Base-by-base conservation (phyloP, 1,140 invertebrate genomes). In the Drosophila neocordata region DNA sequence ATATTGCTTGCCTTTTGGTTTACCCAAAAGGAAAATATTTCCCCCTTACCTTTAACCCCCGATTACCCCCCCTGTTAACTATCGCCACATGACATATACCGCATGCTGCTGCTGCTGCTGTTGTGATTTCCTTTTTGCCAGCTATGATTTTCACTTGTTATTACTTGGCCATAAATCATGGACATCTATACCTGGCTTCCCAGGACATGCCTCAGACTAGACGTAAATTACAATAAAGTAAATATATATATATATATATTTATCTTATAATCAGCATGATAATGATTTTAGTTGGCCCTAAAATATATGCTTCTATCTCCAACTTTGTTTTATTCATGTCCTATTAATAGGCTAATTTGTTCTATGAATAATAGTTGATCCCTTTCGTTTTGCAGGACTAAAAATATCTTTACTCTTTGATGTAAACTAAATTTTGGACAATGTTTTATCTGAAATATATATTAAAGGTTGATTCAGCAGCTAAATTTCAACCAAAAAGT, bases 161-260 rank as follows among this genome's bases (percentile, higher is more conserved):
- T 85, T 77, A 68, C 64, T 53, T 63, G 82, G 55, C 66, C 58
- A 87, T 84, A 84, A 85, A 84, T 84, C 72, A 74, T 74, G 38
- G 57, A n/a, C 77, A 81, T 71, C 56, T 57, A 67, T 69, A 79
- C 57, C 74, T 4, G 63, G 67, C 64, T 0, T 13, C 2, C 2
- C 37, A 12, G 12, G 12, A 5, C 12, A 38, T 1, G n/a, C 37
- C 58, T 9, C 6, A 24, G 58, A 80, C 65, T 63, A 69, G 58
- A 61, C 69, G 73, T 84, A 77, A 85, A 84, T 84, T 79, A 77
- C 68, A 81, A 84, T 87, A 63, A 73, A 67, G 48, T 51, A 59
- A 71, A 72, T 56, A 65, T 68, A 70, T 77, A 77, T 80, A 61
- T 51, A 59, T 68, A 72, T 56, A 65, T 68, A 70, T 77, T 81